Evolutionary conservation across 1,140 invertebrate species (phyloP), one percentile per base, ranked within the genome.

Genomic region (Aleiodes sp.): DNA sequence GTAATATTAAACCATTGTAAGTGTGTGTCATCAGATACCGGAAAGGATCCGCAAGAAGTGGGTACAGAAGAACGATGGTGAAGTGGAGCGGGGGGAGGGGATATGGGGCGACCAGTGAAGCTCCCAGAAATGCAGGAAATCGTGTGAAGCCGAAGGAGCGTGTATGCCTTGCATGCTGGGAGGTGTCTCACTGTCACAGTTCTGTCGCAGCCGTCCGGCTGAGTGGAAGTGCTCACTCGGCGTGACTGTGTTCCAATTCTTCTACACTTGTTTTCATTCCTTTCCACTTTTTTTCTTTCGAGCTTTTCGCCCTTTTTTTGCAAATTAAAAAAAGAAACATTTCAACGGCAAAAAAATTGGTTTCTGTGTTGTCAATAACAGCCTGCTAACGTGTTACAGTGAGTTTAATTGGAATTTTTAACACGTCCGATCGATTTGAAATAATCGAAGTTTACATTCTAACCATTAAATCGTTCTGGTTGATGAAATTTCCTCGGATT

Each of bases 151-250:
- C 21, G 56, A 68, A 71, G 43, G 43, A 71, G 56, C 39, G 57
- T 29, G 26, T 21, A 19, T 52, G 68, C 29, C 62, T n/a, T 68
- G 63, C 31, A 57, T 65, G 62, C 39, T 52, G 66, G 1, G 62
- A 65, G 57, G 67, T 68, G 66, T 57, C 28, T 43, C 14, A n/a
- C 26, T 63, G 67, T 72, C 70, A 70, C 71, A 72, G 71, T 72
- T 66, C 57, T 66, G 67, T 37, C 31, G 28, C 41, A 52, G 31
- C 66, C 57, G 67, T 61, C 26, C 37, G 29, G 21, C 39, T 35
- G 59, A 69, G 31, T 57, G 10, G 71, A 65, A 19, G 46, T 29
- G 62, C 57, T 66, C 21, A 29, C 26, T 46, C 41, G 29, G 29
- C n/a, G n/a, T 14, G 33, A 62, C n/a, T 46, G 26, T 35, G 21